Base-by-base conservation (phyloP, 2,797 vertebrate species). In the Etheostoma nigrum region DNA sequence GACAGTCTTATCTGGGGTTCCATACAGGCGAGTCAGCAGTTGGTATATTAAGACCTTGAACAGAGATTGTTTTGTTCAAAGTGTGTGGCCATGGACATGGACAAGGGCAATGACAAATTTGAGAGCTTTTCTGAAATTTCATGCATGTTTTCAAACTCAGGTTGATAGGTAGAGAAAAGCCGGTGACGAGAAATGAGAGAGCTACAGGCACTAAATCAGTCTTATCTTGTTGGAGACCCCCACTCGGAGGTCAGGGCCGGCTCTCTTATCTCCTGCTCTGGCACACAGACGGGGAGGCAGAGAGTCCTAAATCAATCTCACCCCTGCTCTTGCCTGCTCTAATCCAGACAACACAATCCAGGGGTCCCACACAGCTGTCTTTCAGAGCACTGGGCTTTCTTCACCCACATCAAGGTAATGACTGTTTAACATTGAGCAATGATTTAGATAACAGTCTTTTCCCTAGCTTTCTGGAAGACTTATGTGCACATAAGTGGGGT, bases 181-280 rank as follows among this genome's bases (percentile, higher is more conserved):
- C 15, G 5, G 27, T 8, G 30, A 47, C 52, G 18, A 49, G 53
- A 63, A 8, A 52, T 7, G 1, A 74, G 14, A 59, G 63, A 25
- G n/a, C 30, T 30, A 40, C 27, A 21, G 47, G 58, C 52, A 49
- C 73, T 69, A 2, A 69, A 53, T 75, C 49, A 3, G 57, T 68
- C 66, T 82, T 81, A 86, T 90, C 87, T 71, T 5, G 0, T 71
- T 5, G 0, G 48, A 71, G 57, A 12, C 48, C 49, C 61, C 62
- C 85, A 44, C 72, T 65, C 1, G 0, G 4, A 60, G 61, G 67
- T 77, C 76, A 72, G 63, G 72, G 79, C 72, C 19, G 36, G 2
- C 58, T 30, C 65, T 79, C 72, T 85, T 84, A 89, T 87, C 83
- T 74, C 73, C 36, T 21, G 10, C 55, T 57, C 16, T 19, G 52